A percentile compares a stretch with the other conserved stretches of the same genome.
Conservation (phyloP, 1,140 invertebrate genomes). For the Aphelinus certus region DNA sequence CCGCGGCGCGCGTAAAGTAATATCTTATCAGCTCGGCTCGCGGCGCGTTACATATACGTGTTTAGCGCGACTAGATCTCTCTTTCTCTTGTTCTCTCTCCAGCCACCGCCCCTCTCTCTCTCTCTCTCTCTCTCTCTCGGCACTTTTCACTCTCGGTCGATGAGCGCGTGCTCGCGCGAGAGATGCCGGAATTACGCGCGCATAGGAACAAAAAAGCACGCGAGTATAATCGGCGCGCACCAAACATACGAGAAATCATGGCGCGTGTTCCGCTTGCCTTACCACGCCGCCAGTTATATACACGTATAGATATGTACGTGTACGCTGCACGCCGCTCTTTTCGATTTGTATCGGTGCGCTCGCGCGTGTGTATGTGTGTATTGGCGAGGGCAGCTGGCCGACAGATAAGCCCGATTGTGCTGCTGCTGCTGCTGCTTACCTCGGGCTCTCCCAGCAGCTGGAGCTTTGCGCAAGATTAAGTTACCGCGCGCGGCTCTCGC, state of each 20-base stretch:
- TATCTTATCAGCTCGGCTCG: too few relatives aligned
- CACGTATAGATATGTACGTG: neutral
- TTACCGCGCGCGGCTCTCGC: neutral
- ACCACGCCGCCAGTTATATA: neutral
- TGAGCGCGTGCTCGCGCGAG: neutral
- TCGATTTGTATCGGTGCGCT: constrained; percentile 14
- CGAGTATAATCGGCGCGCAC: too few relatives aligned
- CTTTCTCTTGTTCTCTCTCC: too few relatives aligned
- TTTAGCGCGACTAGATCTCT: too few relatives aligned
- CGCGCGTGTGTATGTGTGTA: too few relatives aligned
- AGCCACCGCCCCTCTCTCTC: neutral
- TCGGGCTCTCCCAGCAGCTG: neutral
- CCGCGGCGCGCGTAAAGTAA: too few relatives aligned
- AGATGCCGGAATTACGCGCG: neutral
- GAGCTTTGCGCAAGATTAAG: neutral
- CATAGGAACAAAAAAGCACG: too few relatives aligned
- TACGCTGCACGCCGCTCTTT: neutral
- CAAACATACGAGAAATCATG: too few relatives aligned
- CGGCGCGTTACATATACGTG: too few relatives aligned
- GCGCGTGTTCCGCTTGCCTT: neutral
- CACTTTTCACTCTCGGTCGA: constrained; percentile 13
- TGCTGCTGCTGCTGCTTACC: neutral
- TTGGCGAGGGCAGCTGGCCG: neutral
- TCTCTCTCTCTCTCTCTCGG: constrained; percentile 4
- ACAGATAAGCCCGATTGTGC: neutral